A percentile compares a stretch with the other conserved stretches of the same genome.
These are phyloP conservation scores for Sorex araneus DNA, from an alignment of 2,113 vertebrate genomes.

Conservation along the genomic window DNA sequence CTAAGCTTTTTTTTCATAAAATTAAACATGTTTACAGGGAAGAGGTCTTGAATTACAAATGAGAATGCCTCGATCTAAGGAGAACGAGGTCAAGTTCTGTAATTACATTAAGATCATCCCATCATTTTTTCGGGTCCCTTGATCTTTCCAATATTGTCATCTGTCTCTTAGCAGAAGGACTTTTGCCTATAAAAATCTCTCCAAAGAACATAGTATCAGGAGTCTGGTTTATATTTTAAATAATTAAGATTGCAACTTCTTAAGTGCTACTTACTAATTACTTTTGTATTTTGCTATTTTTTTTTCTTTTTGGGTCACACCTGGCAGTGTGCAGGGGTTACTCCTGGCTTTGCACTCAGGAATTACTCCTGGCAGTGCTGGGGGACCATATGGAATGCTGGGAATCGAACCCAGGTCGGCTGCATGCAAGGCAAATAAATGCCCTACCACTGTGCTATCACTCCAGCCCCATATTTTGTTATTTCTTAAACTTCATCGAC, in stretches of 20 bases:
- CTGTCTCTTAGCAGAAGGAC: neutral
- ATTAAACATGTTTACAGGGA: conserved; percentile 32
- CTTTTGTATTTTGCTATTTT: neutral
- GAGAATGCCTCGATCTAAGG: neutral
- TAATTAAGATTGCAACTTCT: neutral
- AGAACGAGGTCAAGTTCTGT: neutral
- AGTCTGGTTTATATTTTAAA: neutral
- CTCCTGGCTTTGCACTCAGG: too few relatives aligned
- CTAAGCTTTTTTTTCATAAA: conserved; percentile 22
- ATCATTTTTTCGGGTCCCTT: neutral
- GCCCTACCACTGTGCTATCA: too few relatives aligned
- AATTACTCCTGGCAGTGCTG: too few relatives aligned
- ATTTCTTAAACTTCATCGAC: neutral
- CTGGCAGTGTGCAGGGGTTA: too few relatives aligned
- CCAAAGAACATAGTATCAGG: neutral
- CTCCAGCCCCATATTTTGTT: too few relatives aligned
- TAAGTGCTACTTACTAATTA: neutral
- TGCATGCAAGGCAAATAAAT: too few relatives aligned
- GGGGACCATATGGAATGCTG: too few relatives aligned
- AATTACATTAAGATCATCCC: neutral
- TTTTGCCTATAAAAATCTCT: conserved; percentile 2
- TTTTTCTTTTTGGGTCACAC: too few relatives aligned
- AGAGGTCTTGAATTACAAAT: conserved; percentile 49
- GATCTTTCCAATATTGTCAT: neutral
- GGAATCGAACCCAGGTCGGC: too few relatives aligned